Evolutionary conservation across 2,797 vertebrate species (phyloP), one percentile per base, ranked within the genome.

Genomic region (Catamblyrhynchus diadema): DNA sequence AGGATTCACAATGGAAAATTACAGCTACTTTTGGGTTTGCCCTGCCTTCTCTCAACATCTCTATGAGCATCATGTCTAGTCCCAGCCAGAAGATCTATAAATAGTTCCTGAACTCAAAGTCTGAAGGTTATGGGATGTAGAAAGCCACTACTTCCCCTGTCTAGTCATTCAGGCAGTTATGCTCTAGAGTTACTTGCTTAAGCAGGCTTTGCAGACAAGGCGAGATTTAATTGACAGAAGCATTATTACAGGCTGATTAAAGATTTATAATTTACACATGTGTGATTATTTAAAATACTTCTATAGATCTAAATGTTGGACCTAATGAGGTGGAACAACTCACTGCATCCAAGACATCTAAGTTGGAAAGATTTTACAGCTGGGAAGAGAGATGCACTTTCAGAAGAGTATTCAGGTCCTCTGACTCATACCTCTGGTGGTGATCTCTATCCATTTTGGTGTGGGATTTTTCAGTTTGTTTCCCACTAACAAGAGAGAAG

Each of bases 41-140:
- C 33, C 39, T 6, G 3, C 8, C 27, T 62, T 21, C 10, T 65
- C 23, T 50, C 61, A 66, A 59, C 4, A 33, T 32, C 25, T 37
- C 14, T 42, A 14, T 0, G 0, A 81, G 8, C 4, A 53, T 37
- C 13, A 20, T 4, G 2, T 16, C 21, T 42, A 27, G 18, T 22
- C 60, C 19, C n/a, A 54, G 5, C 4, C 12, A 89, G 35, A 84
- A 81, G 21, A 2, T 11, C 14, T 53, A 37, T 48, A 66, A 73
- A 48, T 39, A 70, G 18, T 17, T 65, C 8, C 35, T 61, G 50
- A 70, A 1, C 1, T 32, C 12, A 44, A 30, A 72, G 14, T 48
- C 32, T 80, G 60, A 72, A 86, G 3, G 25, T 56, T 62, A 81
- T 24, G 16, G 23, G 8, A 21, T 61, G 23, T 8, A 41, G 44